Evolutionary conservation across 1,140 invertebrate genomes (phyloP).

Genomic region (Leptopilina boulardi): DNA sequence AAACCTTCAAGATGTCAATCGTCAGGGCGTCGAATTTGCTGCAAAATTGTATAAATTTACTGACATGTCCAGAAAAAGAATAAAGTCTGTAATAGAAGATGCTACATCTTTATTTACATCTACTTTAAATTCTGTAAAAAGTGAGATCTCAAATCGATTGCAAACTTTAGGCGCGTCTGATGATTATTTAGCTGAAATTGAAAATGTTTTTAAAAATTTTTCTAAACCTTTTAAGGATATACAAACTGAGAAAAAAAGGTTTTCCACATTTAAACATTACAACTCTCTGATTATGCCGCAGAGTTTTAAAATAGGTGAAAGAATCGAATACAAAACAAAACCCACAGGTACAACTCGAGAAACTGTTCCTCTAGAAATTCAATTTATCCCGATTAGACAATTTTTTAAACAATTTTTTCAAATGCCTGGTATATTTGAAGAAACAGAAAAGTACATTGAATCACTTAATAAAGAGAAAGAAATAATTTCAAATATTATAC

Average conservation of each 20-base stretch:
- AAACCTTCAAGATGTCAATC: not conserved
- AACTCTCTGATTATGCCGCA: not conserved
- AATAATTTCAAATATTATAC: not conserved
- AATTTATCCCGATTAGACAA: conserved; percentile 9
- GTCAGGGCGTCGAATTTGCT: not conserved
- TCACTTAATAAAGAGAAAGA: not conserved
- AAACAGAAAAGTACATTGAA: not conserved
- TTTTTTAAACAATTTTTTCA: not conserved
- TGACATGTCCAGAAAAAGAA: not conserved
- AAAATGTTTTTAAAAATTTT: not conserved
- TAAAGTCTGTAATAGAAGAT: not conserved
- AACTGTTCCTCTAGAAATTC: not conserved
- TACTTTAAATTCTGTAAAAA: not conserved
- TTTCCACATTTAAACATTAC: not conserved
- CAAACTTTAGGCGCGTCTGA: not conserved
- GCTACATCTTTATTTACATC: not conserved
- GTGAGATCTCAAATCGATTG: not conserved
- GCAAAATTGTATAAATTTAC: not conserved
- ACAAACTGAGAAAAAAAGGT: not conserved
- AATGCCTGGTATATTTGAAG: not conserved
- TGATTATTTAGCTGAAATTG: not conserved
- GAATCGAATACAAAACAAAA: not conserved
- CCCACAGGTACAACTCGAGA: not conserved
- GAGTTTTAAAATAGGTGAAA: not conserved
- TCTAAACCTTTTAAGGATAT: not conserved